A percentile compares a stretch with the other conserved stretches of the same genome.
Evolutionary conservation across 2,113 vertebrate species (phyloP).

Genomic region (Nothobranchius kuhntae): DNA sequence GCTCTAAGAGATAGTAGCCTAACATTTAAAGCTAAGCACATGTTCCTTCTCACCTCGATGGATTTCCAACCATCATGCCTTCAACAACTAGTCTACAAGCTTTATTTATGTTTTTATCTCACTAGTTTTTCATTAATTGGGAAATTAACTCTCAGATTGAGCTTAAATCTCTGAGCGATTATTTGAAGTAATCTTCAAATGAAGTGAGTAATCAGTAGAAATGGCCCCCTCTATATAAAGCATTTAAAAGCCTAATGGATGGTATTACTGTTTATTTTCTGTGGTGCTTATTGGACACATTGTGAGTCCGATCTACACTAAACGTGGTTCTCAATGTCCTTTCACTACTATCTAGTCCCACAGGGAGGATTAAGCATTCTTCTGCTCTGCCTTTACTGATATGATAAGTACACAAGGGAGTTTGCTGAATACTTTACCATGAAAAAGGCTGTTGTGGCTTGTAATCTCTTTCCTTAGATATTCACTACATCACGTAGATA

Average conservation of each 20-base stretch:
- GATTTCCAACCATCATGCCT: slow-evolving; percentile 38
- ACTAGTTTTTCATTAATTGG: neutral
- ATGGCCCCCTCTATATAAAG: slow-evolving; percentile 30
- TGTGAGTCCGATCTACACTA: slow-evolving; percentile 23
- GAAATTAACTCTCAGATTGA: slow-evolving; percentile 6
- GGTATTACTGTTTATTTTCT: slow-evolving; percentile 41
- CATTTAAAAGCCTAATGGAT: slow-evolving; percentile 45
- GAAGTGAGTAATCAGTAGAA: slow-evolving; percentile 41
- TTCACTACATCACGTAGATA: neutral
- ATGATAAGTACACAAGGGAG: no score
- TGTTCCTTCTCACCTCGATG: slow-evolving; percentile 54
- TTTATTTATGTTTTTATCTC: neutral
- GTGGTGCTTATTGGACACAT: slow-evolving; percentile 34
- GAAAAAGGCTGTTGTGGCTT: neutral
- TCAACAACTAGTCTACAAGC: slow-evolving; percentile 5
- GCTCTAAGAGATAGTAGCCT: slow-evolving; percentile 43
- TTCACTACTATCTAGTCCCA: slow-evolving; percentile 23
- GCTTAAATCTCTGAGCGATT: slow-evolving; percentile 13
- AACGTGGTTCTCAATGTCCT: slow-evolving; percentile 12
- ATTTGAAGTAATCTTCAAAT: slow-evolving; percentile 32
- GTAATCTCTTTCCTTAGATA: neutral
- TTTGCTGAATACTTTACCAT: neutral
- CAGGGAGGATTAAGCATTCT: neutral
- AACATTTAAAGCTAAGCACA: slow-evolving; percentile 45
- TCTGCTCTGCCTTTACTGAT: neutral